A percentile compares a stretch with the other conserved stretches of the same genome.
Conservation (phyloP, 2,888 invertebrate genomes). For the Lithosia quadra region DNA sequence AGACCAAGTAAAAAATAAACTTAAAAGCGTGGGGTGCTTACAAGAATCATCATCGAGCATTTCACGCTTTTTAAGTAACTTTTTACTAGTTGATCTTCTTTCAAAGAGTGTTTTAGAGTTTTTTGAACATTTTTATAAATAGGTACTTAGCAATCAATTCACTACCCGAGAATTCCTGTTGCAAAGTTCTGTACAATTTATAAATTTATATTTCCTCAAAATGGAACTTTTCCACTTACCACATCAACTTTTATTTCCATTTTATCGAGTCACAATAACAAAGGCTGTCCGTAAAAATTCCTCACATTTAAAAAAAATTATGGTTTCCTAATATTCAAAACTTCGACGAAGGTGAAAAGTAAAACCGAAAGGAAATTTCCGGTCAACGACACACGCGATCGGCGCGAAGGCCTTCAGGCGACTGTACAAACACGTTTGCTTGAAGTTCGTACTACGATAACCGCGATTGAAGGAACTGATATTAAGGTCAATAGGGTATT, state of each 20-base stretch:
- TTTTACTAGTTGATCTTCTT: no score
- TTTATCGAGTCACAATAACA: constrained; percentile 31
- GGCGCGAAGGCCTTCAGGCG: constrained; percentile 56
- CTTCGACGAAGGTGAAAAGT: constrained; percentile 43
- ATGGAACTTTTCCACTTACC: constrained; percentile 60
- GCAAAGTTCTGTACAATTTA: neutral
- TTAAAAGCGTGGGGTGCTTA: no score
- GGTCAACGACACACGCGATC: constrained; percentile 56
- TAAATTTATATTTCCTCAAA: neutral
- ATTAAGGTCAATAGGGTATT: constrained; percentile 20
- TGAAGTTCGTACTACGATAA: constrained; percentile 41
- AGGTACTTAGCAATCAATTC: neutral
- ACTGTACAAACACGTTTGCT: constrained; percentile 57
- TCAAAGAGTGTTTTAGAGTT: no score
- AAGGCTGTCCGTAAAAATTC: constrained; percentile 21
- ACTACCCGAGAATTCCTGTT: neutral
- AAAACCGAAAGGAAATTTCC: constrained; percentile 55
- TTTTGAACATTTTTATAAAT: neutral
- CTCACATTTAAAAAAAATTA: constrained; percentile 29
- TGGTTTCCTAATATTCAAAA: constrained; percentile 22
- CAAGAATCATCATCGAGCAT: no score
- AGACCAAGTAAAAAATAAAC: no score
- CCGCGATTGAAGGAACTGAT: constrained; percentile 16
- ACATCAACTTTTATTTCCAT: constrained; percentile 82
- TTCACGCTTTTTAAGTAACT: no score